Evolutionary conservation across 2,797 vertebrate species (phyloP).

Genomic region (Tinamus major): DNA sequence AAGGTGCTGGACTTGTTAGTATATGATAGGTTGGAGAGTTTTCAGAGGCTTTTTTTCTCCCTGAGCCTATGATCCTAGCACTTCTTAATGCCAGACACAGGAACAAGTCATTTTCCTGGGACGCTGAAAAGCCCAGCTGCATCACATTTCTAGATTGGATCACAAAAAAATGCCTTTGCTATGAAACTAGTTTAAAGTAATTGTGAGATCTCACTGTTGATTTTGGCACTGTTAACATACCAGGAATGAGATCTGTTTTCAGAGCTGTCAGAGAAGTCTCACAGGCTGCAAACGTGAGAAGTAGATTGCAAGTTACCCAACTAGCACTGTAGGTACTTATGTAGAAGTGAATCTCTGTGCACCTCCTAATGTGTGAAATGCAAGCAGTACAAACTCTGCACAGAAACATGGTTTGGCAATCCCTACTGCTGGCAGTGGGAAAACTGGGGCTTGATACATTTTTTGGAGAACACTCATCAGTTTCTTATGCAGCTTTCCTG

Average conservation of each 20-base stretch:
- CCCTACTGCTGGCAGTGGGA: accelerated
- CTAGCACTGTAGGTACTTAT: constrained; percentile 15
- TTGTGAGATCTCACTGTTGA: background rate
- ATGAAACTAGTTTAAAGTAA: background rate
- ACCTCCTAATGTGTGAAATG: constrained; percentile 22
- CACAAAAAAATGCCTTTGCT: background rate
- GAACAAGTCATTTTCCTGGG: background rate
- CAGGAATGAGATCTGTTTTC: constrained; percentile 22
- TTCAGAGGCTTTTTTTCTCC: background rate
- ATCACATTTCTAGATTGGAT: background rate
- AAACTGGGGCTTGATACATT: constrained; percentile 43
- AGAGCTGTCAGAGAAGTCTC: constrained; percentile 40
- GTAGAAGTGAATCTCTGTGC: background rate
- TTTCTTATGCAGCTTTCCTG: constrained; percentile 3
- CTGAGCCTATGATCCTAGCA: background rate
- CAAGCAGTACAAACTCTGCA: background rate
- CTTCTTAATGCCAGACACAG: background rate
- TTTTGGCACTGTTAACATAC: background rate
- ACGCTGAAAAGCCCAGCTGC: background rate
- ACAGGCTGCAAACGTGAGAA: constrained; percentile 28
- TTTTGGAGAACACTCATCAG: background rate
- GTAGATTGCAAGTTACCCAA: background rate
- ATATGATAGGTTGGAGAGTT: background rate
- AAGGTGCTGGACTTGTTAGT: background rate
- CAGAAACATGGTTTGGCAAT: constrained; percentile 28